A percentile compares a stretch with the other conserved stretches of the same genome.
phyloP scores from a whole-genome alignment of 2,113 vertebrate genomes.

The Heteronetta atricapilla region DNA sequence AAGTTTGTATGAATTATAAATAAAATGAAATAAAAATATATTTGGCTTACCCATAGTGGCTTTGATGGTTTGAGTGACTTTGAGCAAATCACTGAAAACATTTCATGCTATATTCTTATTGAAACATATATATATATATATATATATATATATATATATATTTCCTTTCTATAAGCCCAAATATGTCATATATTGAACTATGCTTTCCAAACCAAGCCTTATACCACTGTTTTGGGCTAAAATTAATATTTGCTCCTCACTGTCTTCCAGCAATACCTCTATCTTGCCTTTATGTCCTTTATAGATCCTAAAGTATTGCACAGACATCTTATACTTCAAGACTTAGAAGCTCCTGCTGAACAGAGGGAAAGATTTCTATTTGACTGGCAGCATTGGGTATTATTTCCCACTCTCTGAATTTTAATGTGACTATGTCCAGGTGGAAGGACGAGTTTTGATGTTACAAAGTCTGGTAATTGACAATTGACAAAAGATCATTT shows the following conservation, averaged over 20 bases:
- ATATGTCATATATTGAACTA: background rate
- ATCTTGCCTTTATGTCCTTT: background rate
- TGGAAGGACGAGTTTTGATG: background rate
- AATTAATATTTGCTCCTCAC: background rate
- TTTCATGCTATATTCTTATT: background rate
- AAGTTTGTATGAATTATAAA: background rate
- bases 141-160: background rate
- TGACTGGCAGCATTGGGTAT: slow-evolving; percentile 32
- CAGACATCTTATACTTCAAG: background rate
- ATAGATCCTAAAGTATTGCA: slow-evolving; percentile 1
- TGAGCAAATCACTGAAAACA: background rate
- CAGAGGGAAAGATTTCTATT: slow-evolving; percentile 18
- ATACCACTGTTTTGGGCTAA: background rate
- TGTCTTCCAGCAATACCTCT: background rate
- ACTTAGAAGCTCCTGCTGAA: background rate
- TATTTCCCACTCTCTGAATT: slow-evolving; percentile 37
- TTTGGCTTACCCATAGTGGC: background rate
- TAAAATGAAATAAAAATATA: background rate
- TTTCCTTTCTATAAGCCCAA: background rate
- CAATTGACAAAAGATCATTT: slow-evolving; percentile 31
- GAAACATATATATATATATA: background rate
- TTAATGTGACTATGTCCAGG: slow-evolving; percentile 15
- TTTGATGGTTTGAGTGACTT: background rate
- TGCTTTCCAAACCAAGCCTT: background rate
- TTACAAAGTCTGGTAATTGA: slow-evolving; percentile 41